Conservation (phyloP, 2,888 invertebrate genomes). For the Lydus trimaculatus region DNA sequence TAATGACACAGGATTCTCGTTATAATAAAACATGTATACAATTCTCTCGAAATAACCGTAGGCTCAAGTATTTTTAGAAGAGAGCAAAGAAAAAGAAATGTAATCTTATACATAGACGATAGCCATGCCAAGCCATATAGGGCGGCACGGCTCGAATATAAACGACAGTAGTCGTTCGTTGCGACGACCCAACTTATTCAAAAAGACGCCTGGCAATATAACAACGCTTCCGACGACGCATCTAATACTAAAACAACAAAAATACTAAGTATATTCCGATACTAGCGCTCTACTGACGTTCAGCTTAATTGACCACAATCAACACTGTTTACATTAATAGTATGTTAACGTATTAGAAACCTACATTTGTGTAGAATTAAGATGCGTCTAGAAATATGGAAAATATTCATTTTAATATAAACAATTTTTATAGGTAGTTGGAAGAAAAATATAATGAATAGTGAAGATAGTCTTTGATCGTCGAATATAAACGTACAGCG, state of each 20-base stretch:
- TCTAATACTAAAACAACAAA: constrained; percentile 1
- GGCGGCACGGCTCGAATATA: constrained; percentile 58
- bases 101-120: constrained; percentile 61
- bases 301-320: constrained; percentile 43
- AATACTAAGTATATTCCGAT: constrained; percentile 19
- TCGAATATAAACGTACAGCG: neutral
- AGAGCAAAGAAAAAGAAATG: constrained; percentile 61
- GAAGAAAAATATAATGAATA: neutral
- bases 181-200: constrained; percentile 37
- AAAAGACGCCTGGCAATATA: constrained; percentile 15
- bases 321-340: constrained; percentile 49
- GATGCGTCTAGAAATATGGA: constrained; percentile 17
- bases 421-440: neutral
- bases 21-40: constrained; percentile 58
- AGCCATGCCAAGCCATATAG: constrained; percentile 62
- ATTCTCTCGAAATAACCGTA: constrained; percentile 60
- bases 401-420: constrained; percentile 17
- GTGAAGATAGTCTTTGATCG: neutral
- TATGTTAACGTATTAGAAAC: constrained; percentile 41
- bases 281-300: constrained; percentile 36
- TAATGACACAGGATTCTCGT: constrained; percentile 55
- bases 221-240: constrained; percentile 10
- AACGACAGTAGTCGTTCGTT: constrained; percentile 49
- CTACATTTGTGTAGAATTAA: constrained; percentile 38
- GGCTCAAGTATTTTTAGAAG: constrained; percentile 60